Evolutionary conservation across 2,888 invertebrate species (phyloP).

Genomic region (Lasioglossum malachurum): DNA sequence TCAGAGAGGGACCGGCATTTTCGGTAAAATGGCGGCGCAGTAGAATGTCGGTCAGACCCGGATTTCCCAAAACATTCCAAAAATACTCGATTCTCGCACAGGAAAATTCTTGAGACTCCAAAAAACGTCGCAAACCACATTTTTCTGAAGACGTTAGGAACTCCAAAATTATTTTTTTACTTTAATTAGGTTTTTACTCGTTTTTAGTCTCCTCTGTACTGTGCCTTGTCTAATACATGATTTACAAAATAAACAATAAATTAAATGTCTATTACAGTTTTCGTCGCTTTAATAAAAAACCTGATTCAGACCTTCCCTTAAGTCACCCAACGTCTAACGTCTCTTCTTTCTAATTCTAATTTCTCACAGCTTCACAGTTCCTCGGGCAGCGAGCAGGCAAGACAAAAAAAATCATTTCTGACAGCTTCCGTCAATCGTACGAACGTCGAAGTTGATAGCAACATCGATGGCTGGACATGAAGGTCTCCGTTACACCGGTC

Average conservation of each 20-base stretch:
- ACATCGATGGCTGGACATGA: background rate
- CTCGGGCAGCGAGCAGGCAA: background rate
- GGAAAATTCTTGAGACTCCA: background rate
- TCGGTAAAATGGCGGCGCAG: constrained; percentile 47
- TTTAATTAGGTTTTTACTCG: too few relatives aligned
- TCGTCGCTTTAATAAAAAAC: too few relatives aligned
- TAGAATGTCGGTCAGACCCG: background rate
- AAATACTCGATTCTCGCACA: background rate
- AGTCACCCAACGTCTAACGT: background rate
- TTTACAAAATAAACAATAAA: too few relatives aligned
- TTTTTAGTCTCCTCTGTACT: too few relatives aligned
- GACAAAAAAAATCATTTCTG: background rate
- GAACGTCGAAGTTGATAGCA: background rate
- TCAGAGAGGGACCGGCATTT: constrained; percentile 40
- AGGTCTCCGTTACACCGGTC: background rate
- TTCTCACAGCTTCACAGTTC: background rate
- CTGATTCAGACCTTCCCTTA: too few relatives aligned
- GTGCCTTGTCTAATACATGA: too few relatives aligned
- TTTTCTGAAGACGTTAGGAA: background rate
- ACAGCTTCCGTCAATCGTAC: background rate
- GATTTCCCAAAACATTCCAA: background rate
- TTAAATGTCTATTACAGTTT: too few relatives aligned
- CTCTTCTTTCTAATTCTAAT: background rate
- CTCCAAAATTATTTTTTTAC: background rate
- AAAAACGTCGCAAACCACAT: background rate